Base-by-base conservation (phyloP, 2,888 invertebrate genomes). In the Herminia tarsipennalis region DNA sequence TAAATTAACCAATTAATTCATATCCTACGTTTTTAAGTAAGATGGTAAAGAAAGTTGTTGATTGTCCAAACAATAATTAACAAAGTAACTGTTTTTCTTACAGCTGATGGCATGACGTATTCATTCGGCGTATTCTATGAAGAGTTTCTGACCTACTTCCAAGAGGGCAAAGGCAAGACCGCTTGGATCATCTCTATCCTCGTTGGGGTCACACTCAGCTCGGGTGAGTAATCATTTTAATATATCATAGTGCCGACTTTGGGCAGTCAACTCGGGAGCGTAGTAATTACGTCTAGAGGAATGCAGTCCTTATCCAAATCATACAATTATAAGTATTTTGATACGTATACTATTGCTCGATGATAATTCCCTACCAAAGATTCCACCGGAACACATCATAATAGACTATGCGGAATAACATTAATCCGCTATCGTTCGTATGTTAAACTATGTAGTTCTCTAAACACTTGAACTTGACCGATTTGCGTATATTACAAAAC, bases 91-190 rank as follows among this genome's bases (percentile, higher is more conserved):
- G 45, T 57, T 62, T 60, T 75, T 52, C 52, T 94, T 94, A 66
- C 94, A 95, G 98, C 98, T 64, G 99, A 99, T 86, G 99, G 99
- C 47, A 96, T 99, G 83, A 99, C 98, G 37, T 99, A 99, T 90
- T 98, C 98, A 9, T 99, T 99, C 83, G 99, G 99, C 40, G 95
- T 99, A 51, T 97, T 99, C 87, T 96, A 97, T 86, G 93, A 94
- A 58, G 96, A 97, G 83, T 96, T 99, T 78, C 91, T 97, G 63
- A 89, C 93, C 49, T 96, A 97, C 87, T 99, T 98, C 84, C 86
- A 94, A 3, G 96, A 96, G 76, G 95, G 97, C 52, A 95, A 95
- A 78, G 96, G 95, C 52, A 95, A 95, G 61, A 98, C 98, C 5
- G 96, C 98, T 13, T 97, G 97, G 97, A 96, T 99, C 70, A 95